Percentiles rank a stretch among this genome's conserved stretches.
These are phyloP conservation scores for Archips xylosteana DNA, from an alignment of 2,888 invertebrate genomes.

Conservation along the genomic window DNA sequence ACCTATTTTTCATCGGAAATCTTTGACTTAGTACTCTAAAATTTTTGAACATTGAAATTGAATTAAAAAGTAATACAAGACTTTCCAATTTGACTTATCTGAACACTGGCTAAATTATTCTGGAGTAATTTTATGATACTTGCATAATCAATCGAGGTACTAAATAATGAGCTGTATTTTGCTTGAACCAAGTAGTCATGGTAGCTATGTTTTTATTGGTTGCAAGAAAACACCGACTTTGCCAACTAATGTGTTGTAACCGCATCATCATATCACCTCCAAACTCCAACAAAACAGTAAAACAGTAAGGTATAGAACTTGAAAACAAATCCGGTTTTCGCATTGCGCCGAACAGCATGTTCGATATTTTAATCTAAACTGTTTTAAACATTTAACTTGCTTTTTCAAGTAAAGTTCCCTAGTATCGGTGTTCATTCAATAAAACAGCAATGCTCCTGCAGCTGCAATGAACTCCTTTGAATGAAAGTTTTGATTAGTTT, in stretches of 20 bases:
- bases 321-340: constrained; percentile 16
- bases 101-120: too few species aligned
- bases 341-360: constrained; percentile 43
- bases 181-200: neutral
- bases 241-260: constrained; percentile 18
- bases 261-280: constrained; percentile 13
- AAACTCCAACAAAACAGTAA: constrained; percentile 37
- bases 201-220: neutral
- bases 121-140: too few species aligned
- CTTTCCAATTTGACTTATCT: too few species aligned
- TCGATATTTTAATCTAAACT: constrained; percentile 61
- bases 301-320: too few species aligned
- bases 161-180: too few species aligned
- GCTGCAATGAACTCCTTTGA: constrained; percentile 68
- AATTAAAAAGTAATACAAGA: too few species aligned
- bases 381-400: constrained; percentile 55
- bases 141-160: too few species aligned
- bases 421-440: constrained; percentile 65
- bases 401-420: constrained; percentile 62
- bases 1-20: too few species aligned
- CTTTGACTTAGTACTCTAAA: too few species aligned
- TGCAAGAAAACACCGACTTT: neutral
- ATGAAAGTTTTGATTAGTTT: constrained; percentile 75
- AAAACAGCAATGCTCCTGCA: constrained; percentile 67
- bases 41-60: too few species aligned